phyloP scores from a whole-genome alignment of 2,797 vertebrate species.

The Coendou prehensilis region DNA sequence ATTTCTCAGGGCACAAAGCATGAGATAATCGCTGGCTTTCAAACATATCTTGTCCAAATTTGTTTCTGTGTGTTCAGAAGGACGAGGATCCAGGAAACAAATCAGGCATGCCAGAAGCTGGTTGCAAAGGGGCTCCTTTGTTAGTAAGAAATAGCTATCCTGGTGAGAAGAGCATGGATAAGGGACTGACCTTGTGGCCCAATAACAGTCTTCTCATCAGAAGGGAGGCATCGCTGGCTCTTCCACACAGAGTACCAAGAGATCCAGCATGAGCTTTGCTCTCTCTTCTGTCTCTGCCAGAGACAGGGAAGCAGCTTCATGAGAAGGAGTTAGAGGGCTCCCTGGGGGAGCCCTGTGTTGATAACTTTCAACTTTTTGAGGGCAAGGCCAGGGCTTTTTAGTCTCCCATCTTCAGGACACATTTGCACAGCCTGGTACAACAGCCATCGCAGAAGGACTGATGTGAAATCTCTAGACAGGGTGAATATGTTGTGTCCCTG shows the following conservation, averaged over 20 bases:
- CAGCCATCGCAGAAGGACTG: constrained; percentile 36
- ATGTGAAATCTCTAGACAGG: background rate
- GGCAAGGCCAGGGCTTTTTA: background rate
- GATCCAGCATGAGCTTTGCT: background rate
- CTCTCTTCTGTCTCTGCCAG: background rate
- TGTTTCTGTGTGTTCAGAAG: constrained; percentile 63
- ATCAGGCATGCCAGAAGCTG: background rate
- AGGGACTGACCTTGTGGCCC: background rate
- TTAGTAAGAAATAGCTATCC: background rate
- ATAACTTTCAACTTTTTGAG: background rate
- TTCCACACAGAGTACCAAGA: constrained; percentile 20
- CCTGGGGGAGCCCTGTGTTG: background rate
- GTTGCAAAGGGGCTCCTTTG: constrained; percentile 53
- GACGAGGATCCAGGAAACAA: constrained; percentile 40
- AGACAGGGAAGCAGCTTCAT: background rate
- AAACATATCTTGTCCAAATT: constrained; percentile 49
- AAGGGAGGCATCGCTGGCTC: constrained; percentile 14
- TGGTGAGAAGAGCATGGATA: background rate
- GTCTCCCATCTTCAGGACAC: background rate
- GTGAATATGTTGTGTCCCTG: background rate
- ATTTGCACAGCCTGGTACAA: background rate
- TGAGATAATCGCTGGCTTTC: constrained; percentile 34
- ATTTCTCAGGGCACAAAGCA: constrained; percentile 29
- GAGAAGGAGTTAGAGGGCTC: background rate
- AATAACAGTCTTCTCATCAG: background rate